Percentiles rank a stretch among this genome's conserved stretches.
Conservation (phyloP, 2,797 vertebrate genomes). For the Anniella stebbinsi region DNA sequence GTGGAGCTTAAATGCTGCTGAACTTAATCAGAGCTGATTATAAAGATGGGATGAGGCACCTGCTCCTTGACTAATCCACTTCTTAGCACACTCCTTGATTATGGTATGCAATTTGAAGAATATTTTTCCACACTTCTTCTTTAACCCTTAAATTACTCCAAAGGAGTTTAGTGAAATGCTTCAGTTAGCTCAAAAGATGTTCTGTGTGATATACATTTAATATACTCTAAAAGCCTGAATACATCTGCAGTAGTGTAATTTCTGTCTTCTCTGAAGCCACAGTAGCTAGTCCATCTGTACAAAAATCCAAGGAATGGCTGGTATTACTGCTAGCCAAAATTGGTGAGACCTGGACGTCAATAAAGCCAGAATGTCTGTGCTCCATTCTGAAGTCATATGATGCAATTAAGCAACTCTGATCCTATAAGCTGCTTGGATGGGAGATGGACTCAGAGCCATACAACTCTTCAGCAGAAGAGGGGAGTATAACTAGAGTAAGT, state of each 20-base stretch:
- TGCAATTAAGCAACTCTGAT: neutral
- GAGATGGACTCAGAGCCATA: neutral
- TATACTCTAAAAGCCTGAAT: neutral
- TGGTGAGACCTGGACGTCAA: too few species aligned
- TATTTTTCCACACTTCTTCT: rapidly evolving
- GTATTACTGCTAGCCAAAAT: too few species aligned
- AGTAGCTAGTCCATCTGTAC: rapidly evolving
- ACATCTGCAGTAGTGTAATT: neutral
- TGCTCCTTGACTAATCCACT: neutral
- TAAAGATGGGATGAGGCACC: rapidly evolving
- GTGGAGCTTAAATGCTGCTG: neutral
- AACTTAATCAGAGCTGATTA: rapidly evolving
- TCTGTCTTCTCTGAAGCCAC: neutral
- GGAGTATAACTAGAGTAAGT: neutral
- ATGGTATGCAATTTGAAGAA: rapidly evolving
- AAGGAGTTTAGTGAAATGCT: rapidly evolving
- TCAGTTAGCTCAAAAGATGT: rapidly evolving
- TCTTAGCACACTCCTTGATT: neutral
- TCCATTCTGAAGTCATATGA: neutral
- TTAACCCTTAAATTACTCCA: neutral
- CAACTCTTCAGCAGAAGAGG: neutral
- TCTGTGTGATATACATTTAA: neutral
- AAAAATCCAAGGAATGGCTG: neutral
- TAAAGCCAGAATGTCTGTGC: neutral
- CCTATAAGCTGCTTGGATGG: neutral